phyloP scores from a whole-genome alignment of 2,888 invertebrate species.

The Cataglyphis livida region DNA sequence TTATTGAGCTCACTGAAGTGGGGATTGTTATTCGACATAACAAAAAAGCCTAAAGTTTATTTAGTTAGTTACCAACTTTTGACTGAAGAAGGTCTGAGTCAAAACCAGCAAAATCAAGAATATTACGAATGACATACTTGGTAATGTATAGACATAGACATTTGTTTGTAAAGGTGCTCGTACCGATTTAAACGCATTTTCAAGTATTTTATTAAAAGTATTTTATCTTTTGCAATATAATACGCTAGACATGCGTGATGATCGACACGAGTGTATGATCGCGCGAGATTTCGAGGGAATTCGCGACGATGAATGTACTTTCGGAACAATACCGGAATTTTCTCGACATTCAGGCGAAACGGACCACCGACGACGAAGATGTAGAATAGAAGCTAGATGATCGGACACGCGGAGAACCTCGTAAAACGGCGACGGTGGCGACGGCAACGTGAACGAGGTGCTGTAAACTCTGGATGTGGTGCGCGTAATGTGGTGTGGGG shows the following conservation, averaged over 20 bases:
- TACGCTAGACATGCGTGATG: background rate
- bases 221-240: background rate
- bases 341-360: conserved; percentile 25
- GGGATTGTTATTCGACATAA: background rate
- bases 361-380: conserved; percentile 51
- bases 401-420: conserved; percentile 47
- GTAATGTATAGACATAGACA: background rate
- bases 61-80: background rate
- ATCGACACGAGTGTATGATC: background rate
- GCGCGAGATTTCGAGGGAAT: background rate
- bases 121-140: background rate
- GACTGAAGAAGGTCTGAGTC: background rate
- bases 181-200: background rate
- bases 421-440: conserved; percentile 51
- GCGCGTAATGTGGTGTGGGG: conserved; percentile 61
- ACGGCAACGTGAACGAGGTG: conserved; percentile 45
- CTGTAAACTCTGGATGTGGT: conserved; percentile 54
- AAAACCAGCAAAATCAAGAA: background rate
- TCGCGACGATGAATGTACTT: background rate
- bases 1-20: background rate
- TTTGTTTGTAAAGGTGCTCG: background rate
- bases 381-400: conserved; percentile 24
- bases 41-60: background rate
- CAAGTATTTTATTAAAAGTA: background rate
- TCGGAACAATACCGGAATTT: conserved; percentile 13